Base-by-base conservation (phyloP, 2,888 invertebrate species). In the Lepidonotus clava region DNA sequence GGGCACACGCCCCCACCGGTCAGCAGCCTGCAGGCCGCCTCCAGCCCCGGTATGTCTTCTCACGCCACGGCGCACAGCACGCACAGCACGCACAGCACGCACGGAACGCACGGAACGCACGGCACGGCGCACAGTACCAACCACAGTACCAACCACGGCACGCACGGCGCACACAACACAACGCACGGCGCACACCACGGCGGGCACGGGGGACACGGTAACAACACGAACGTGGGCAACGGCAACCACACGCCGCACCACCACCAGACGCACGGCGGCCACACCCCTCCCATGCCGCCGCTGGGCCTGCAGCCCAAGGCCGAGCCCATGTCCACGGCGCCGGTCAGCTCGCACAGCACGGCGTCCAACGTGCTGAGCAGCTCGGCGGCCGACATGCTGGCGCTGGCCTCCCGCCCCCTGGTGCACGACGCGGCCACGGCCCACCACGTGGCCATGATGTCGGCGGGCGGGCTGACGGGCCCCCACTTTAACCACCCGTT, bases 401-500 rank as follows among this genome's bases (percentile, higher is more conserved):
- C 86, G 40, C 67, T 86, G 38, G 46, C 71, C 34, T 56, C 80
- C 1, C 84, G 87, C 4, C 80, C 85, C 56, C 36, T 83, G 53
- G 34, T 61, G 38, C 86, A 80, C 32, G 85, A 86, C 83, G 77
- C 77, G 38, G 80, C 87, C 6, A 46, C 67, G 18, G 80, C 85
- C 8, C 84, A 80, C 87, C 85, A 87, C 56, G 41, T 71, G 83
- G 71, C 84, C 38, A 77, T 84, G 86, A 76, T 83, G 77, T 46
- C 80, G 61, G 41, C 66, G 46, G 32, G 61, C 18, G 41, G 56
- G n/a, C 38, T 80, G 28, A 36, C 46, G 77, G 87, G 83, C 28
- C 87, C 87, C 34, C 85, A 87, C 38, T 93, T 93, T 89, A 94
- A 97, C 96, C 98, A 98, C 94, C 98, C 98, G 36, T 98, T 98